These are phyloP conservation scores for Cylindroiulus punctatus DNA, from an alignment of 2,888 invertebrate species.

Conservation along the genomic window DNA sequence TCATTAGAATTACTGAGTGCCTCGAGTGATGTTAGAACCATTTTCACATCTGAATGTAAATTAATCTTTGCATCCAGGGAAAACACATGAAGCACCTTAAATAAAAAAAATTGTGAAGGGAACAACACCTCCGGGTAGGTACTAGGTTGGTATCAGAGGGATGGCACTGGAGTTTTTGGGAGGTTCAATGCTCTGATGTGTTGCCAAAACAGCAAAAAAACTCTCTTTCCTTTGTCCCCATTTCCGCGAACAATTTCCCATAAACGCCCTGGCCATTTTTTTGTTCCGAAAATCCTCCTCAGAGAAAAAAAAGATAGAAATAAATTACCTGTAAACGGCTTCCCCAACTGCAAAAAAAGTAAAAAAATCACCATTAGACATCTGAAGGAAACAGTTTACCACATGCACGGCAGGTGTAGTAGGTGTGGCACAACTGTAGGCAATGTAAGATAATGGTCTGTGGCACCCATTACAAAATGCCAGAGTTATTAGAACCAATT, in stretches of 20 bases:
- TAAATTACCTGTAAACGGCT: constrained; percentile 23
- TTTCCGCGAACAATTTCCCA: no score
- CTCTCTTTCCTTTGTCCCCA: not conserved
- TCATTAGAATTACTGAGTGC: no score
- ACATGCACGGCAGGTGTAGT: not conserved
- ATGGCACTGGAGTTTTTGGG: no score
- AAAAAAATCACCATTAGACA: not conserved
- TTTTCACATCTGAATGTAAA: no score
- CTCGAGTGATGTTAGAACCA: no score
- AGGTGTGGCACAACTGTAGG: not conserved
- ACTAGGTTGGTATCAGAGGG: no score
- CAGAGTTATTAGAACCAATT: not conserved
- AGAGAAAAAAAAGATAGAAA: not conserved
- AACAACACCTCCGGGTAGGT: no score
- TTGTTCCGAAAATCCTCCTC: not conserved
- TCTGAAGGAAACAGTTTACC: not conserved
- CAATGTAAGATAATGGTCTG: not conserved
- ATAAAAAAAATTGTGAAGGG: no score
- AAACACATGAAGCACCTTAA: no score
- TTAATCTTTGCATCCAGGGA: no score
- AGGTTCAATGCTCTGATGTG: no score
- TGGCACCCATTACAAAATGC: not conserved
- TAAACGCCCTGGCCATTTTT: not conserved
- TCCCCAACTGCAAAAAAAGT: constrained; percentile 26
- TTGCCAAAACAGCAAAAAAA: no score